A percentile compares a stretch with the other conserved stretches of the same genome.
Conservation (phyloP, 2,888 invertebrate genomes). For the Campoplex capitator region DNA sequence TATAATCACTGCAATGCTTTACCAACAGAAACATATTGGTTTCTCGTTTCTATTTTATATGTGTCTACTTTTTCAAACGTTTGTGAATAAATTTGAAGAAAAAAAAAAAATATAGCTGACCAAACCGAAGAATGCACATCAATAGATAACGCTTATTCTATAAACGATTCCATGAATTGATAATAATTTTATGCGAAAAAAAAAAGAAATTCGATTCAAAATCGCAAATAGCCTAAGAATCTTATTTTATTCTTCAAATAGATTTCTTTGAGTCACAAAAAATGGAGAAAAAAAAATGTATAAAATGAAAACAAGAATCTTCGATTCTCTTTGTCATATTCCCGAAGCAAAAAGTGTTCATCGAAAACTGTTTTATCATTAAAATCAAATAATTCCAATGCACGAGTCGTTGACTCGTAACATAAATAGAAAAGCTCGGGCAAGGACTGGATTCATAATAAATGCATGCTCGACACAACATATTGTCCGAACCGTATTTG, state of each 20-base stretch:
- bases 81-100: background rate
- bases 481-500: background rate
- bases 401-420: background rate
- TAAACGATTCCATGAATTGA: no score
- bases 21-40: background rate
- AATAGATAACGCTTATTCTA: background rate
- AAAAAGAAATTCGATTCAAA: background rate
- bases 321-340: background rate
- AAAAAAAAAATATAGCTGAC: background rate
- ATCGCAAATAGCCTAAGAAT: background rate
- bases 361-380: background rate
- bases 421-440: slow-evolving; percentile 22
- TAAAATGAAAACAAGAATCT: background rate
- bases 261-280: background rate
- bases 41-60: background rate
- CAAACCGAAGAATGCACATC: background rate
- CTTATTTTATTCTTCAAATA: background rate
- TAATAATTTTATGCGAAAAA: background rate
- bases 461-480: slow-evolving; percentile 11
- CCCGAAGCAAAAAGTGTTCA: background rate
- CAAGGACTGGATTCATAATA: background rate
- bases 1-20: background rate
- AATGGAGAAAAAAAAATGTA: no score
- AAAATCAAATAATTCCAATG: background rate
- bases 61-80: background rate